These are phyloP conservation scores for Scelioninae gen. 1 DNA, from an alignment of 2,888 invertebrate genomes.

Conservation along the genomic window DNA sequence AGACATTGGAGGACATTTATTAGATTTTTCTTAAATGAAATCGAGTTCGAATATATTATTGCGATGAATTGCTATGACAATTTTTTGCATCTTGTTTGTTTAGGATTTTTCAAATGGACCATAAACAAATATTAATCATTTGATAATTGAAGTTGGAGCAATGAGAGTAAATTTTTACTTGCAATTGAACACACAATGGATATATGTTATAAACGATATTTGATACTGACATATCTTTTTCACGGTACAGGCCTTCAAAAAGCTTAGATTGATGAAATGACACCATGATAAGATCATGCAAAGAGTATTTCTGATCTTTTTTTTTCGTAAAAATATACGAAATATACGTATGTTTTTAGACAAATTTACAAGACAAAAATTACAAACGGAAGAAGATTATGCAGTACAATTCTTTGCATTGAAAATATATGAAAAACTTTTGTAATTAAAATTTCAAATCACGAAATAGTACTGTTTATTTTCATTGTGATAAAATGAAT, in stretches of 20 bases:
- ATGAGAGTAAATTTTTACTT: slow-evolving; percentile 20
- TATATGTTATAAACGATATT: slow-evolving; percentile 10
- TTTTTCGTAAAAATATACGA: background rate
- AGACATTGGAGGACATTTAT: background rate
- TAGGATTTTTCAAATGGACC: slow-evolving; percentile 33
- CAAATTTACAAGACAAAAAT: background rate
- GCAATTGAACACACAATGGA: slow-evolving; percentile 6
- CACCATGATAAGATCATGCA: slow-evolving; percentile 6
- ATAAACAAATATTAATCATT: slow-evolving; percentile 22
- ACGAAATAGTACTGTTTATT: background rate
- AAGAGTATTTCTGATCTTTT: slow-evolving; percentile 7
- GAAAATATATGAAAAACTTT: too few species aligned
- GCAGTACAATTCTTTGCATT: too few species aligned
- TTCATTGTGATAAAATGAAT: slow-evolving; percentile 4
- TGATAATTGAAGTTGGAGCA: slow-evolving; percentile 22
- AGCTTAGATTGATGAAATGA: slow-evolving; percentile 17
- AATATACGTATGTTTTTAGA: background rate
- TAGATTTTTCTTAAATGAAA: background rate
- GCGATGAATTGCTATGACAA: slow-evolving; percentile 7
- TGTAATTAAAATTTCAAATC: too few species aligned
- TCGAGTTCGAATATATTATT: slow-evolving; percentile 12
- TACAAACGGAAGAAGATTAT: slow-evolving; percentile 8
- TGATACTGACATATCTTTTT: slow-evolving; percentile 18
- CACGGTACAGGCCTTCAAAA: background rate
- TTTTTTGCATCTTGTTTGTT: background rate